Evolutionary conservation across 2,888 invertebrate genomes (phyloP).

Genomic region (Heterodera filipjevi): DNA sequence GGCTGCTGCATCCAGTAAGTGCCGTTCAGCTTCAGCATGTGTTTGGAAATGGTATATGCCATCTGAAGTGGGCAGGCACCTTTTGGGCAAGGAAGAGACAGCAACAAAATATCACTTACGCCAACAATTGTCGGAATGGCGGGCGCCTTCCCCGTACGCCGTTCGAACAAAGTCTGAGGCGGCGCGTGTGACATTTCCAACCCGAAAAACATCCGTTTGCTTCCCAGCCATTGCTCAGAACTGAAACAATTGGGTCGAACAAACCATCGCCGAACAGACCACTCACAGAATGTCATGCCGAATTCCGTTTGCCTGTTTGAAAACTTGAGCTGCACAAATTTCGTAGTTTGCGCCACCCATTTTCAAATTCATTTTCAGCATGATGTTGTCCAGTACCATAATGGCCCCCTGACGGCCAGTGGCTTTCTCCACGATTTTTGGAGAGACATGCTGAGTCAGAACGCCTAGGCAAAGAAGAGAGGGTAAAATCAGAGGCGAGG

Average conservation of each 20-base stretch:
- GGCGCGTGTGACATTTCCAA: constrained; percentile 49
- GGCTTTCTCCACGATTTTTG: constrained; percentile 37
- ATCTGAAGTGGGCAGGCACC: constrained; percentile 29
- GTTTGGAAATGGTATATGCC: constrained; percentile 36
- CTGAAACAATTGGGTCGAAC: constrained; percentile 17
- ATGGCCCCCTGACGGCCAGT: constrained; percentile 28
- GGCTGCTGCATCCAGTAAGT: constrained; percentile 41
- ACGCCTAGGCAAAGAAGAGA: constrained; percentile 37
- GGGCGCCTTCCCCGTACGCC: constrained; percentile 27
- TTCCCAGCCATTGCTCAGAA: constrained; percentile 28
- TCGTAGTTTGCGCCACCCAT: constrained; percentile 35
- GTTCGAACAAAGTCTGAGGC: constrained; percentile 43
- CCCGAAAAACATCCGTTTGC: constrained; percentile 46
- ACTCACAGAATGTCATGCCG: constrained; percentile 33
- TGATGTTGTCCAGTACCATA: constrained; percentile 34
- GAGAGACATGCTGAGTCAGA: constrained; percentile 42
- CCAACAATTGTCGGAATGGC: constrained; percentile 48
- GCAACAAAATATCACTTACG: constrained; percentile 33
- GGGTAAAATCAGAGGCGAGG: too few species aligned
- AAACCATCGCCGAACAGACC: too few species aligned
- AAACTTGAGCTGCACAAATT: constrained; percentile 17
- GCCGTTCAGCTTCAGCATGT: constrained; percentile 32
- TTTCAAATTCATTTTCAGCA: constrained; percentile 37
- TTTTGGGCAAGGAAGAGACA: neutral
- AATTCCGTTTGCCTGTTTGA: constrained; percentile 23